Conservation (phyloP, 2,113 vertebrate species). For the Macrotis lagotis region DNA sequence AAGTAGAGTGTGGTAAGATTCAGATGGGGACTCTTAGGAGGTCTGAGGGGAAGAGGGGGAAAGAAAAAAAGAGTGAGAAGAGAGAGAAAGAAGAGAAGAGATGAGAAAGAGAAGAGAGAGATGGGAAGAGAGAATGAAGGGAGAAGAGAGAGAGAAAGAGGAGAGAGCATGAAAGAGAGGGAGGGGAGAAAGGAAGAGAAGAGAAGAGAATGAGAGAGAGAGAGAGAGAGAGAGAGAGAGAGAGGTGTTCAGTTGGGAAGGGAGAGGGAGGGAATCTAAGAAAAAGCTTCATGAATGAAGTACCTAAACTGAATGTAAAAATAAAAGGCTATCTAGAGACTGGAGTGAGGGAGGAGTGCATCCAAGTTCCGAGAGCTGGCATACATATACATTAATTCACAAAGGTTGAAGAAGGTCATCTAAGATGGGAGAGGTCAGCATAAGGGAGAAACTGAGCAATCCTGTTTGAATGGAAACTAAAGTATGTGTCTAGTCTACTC, state of each 20-base stretch:
- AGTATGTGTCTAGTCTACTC: neutral
- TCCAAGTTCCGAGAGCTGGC: neutral
- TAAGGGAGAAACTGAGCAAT: neutral
- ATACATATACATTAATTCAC: neutral
- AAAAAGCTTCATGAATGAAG: neutral
- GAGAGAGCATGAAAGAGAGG: no score
- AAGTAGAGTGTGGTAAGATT: neutral
- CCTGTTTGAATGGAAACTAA: neutral
- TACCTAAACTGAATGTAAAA: neutral
- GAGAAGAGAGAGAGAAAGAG: no score
- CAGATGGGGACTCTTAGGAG: neutral
- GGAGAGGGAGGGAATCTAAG: neutral
- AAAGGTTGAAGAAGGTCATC: neutral
- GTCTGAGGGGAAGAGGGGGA: neutral
- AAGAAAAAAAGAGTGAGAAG: no score
- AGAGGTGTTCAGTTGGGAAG: neutral
- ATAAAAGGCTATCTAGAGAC: neutral
- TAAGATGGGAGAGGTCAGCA: neutral
- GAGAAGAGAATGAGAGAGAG: neutral
- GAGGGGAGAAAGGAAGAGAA: neutral
- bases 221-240: neutral
- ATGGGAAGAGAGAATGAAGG: no score
- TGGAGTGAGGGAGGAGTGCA: neutral
- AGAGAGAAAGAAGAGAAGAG: no score
- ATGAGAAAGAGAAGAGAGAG: neutral